A percentile compares a stretch with the other conserved stretches of the same genome.
Evolutionary conservation across 2,888 invertebrate genomes (phyloP).

Genomic region (Strigamia transsilvanica): DNA sequence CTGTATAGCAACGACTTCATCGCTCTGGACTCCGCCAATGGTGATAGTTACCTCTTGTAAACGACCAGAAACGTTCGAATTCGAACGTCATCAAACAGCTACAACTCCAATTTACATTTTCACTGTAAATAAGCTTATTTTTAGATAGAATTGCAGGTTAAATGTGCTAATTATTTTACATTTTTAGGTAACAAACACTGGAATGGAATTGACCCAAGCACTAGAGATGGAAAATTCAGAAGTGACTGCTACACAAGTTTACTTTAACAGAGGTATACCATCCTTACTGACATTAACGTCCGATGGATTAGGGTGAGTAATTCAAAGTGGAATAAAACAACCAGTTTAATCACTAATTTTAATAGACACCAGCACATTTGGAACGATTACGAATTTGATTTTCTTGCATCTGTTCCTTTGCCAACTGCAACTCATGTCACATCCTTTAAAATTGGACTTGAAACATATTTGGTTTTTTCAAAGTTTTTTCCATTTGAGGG

Average conservation of each 20-base stretch:
- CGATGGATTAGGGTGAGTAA: background rate
- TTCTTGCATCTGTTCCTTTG: background rate
- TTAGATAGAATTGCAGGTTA: too few relatives aligned
- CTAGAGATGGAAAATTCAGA: background rate
- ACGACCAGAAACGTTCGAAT: background rate
- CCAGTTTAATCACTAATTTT: background rate
- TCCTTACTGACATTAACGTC: background rate
- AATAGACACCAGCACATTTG: slow-evolving; percentile 11
- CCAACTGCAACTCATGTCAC: background rate
- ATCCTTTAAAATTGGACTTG: slow-evolving; percentile 27
- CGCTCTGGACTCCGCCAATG: background rate
- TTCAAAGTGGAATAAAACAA: background rate
- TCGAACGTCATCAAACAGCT: background rate
- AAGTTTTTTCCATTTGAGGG: background rate
- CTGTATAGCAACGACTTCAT: background rate
- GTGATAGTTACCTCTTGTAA: background rate
- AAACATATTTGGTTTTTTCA: background rate
- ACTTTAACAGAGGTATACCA: background rate
- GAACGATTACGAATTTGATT: slow-evolving; percentile 8
- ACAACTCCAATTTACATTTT: background rate
- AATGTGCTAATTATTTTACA: background rate
- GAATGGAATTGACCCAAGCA: background rate
- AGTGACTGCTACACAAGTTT: background rate
- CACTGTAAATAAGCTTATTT: background rate
- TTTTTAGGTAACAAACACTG: background rate